phyloP scores from a whole-genome alignment of 2,797 vertebrate genomes.

The Premnoplex brunnescens region DNA sequence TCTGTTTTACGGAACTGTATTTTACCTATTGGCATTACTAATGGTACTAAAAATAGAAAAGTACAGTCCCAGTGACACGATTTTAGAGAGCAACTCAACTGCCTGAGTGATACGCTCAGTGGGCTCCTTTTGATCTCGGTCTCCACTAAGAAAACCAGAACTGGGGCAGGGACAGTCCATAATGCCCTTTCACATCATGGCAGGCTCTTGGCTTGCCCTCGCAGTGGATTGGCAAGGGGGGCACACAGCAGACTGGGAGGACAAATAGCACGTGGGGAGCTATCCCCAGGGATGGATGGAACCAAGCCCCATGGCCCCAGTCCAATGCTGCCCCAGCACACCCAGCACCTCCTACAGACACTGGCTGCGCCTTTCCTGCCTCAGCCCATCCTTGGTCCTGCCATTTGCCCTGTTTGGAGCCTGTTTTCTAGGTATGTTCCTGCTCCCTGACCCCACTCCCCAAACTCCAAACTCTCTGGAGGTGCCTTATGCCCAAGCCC shows the following conservation, averaged over 20 bases:
- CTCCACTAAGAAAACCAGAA: not conserved
- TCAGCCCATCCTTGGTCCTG: rapidly evolving
- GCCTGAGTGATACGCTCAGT: rapidly evolving
- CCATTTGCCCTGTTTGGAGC: rapidly evolving
- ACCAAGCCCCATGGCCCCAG: rapidly evolving
- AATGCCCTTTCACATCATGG: not conserved
- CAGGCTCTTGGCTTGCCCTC: not conserved
- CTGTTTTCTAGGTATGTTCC: not conserved
- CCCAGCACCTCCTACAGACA: not conserved
- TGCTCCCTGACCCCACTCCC: not conserved
- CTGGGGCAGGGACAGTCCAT: rapidly evolving
- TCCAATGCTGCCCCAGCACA: rapidly evolving
- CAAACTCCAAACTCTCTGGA: not conserved
- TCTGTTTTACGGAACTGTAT: not conserved
- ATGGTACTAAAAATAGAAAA: not conserved
- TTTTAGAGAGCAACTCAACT: not conserved
- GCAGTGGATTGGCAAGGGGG: rapidly evolving
- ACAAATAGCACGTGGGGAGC: rapidly evolving
- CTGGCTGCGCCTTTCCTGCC: rapidly evolving
- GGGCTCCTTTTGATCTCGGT: not conserved
- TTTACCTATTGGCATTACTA: not conserved
- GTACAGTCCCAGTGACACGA: not conserved
- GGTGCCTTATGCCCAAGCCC: not conserved
- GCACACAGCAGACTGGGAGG: rapidly evolving
- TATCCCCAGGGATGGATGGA: rapidly evolving